Evolutionary conservation across 1,140 invertebrate genomes (phyloP), one percentile per base, ranked within the genome.

Genomic region (Lordiphosa mommai): DNA sequence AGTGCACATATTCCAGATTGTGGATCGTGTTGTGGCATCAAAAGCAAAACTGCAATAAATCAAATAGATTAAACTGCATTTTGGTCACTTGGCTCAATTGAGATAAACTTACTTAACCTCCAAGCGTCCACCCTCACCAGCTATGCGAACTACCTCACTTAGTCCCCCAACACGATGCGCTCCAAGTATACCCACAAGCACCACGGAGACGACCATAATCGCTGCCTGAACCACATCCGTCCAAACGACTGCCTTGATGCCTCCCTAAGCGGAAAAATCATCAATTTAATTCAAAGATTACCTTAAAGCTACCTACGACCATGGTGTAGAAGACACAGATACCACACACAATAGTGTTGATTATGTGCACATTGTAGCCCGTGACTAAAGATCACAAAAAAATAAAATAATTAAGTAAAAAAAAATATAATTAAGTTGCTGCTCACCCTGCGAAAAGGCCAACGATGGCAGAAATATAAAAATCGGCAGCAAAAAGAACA

Each of bases 171-270:
- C 90, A n/a, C 92, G 90, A 0, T 88, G 46, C 0, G 92, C 91
- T 1, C 95, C 95, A 56, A 94, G 89, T 0, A 94, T 70, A 0
- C 93, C 89, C 0, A 96, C 92, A 1, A 91, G 89, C 1, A 95
- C 88, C 6, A 95, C 90, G 0, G 94, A 94, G 0, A 90, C 90
- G 30, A 95, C 92, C 93, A 96, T 96, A 2, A 96, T 90, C 2
- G 91, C 72, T 0, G 93, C 93, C 89, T 97, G 96, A 40, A 97
- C 91, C 0, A 94, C 93, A 88, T 97, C 96, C 1, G 96, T 96
- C 95, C 94, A 96, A 13, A 97, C 93, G 0, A 97, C 95, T 0
- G 95, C 95, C 88, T 96, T 96, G 61, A 97, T 91, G 2, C 95
- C 95, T 58, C 95, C 95, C 94, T 96, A 27, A 27, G 23, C 23